Percentiles rank a stretch among this genome's conserved stretches.
Evolutionary conservation across 2,113 vertebrate genomes (phyloP).

Genomic region (Canis aureus): DNA sequence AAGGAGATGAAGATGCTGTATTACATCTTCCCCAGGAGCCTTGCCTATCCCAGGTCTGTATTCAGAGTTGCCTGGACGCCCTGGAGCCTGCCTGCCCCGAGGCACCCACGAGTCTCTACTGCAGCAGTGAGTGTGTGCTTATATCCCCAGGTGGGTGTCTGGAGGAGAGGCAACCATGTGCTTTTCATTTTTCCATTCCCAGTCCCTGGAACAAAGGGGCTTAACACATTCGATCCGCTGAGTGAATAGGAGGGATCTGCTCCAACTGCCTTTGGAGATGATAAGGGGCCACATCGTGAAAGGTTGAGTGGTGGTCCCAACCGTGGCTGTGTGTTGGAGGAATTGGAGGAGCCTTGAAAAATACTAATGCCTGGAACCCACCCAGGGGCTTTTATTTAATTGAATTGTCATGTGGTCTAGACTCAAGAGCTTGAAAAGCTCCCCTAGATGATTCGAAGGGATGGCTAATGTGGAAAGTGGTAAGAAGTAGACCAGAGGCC

Average conservation of each 20-base stretch:
- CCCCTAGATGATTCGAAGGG: background rate
- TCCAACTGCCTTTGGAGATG: background rate
- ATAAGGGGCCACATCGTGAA: too few relatives aligned
- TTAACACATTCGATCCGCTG: background rate
- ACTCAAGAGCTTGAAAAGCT: background rate
- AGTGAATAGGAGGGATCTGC: background rate
- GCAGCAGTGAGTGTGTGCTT: background rate
- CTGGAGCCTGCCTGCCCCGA: fast-evolving
- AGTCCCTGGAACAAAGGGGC: background rate
- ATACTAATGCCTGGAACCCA: background rate
- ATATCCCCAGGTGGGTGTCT: too few relatives aligned
- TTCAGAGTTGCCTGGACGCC: too few relatives aligned
- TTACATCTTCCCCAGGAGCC: background rate
- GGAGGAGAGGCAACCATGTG: background rate
- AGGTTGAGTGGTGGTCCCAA: background rate
- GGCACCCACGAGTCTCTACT: background rate
- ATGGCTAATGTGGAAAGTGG: background rate
- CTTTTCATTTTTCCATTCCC: background rate
- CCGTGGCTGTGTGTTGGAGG: background rate
- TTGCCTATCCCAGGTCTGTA: background rate
- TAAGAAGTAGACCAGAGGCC: background rate
- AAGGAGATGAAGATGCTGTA: background rate
- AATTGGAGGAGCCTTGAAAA: background rate
- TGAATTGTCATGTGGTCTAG: background rate
- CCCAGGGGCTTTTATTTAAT: background rate